These are phyloP conservation scores for Patagioenas fasciata DNA, from an alignment of 2,113 vertebrate species.

Conservation along the genomic window DNA sequence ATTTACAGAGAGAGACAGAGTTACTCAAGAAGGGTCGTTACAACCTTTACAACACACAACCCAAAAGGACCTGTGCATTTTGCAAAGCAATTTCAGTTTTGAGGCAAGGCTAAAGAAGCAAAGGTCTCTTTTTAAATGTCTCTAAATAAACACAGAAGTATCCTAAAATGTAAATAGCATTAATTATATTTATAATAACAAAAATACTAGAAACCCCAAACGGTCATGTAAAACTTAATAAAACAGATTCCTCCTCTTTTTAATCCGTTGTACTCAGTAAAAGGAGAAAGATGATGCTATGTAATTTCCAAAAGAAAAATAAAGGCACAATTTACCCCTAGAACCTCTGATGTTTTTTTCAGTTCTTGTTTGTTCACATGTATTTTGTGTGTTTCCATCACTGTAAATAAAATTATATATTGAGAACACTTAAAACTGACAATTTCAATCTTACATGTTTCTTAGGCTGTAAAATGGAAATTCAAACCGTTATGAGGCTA, in stretches of 20 bases:
- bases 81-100: background rate
- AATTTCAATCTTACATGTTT: background rate
- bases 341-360: slow-evolving; percentile 83
- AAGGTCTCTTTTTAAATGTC: background rate
- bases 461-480: background rate
- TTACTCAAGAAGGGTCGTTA: background rate
- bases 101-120: background rate
- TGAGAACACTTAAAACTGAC: background rate
- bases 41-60: background rate
- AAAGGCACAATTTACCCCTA: slow-evolving; percentile 77
- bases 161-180: background rate
- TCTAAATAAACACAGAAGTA: background rate
- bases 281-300: background rate
- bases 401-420: slow-evolving; percentile 71
- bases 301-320: background rate
- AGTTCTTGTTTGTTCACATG: slow-evolving; percentile 84
- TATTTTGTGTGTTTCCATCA: slow-evolving; percentile 87
- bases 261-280: background rate
- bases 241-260: background rate
- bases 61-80: background rate
- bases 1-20: background rate
- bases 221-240: background rate
- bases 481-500: background rate
- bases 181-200: background rate
- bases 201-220: background rate